Evolutionary conservation across 2,888 invertebrate species (phyloP), one percentile per base, ranked within the genome.

Genomic region (Aphodius sticticus): DNA sequence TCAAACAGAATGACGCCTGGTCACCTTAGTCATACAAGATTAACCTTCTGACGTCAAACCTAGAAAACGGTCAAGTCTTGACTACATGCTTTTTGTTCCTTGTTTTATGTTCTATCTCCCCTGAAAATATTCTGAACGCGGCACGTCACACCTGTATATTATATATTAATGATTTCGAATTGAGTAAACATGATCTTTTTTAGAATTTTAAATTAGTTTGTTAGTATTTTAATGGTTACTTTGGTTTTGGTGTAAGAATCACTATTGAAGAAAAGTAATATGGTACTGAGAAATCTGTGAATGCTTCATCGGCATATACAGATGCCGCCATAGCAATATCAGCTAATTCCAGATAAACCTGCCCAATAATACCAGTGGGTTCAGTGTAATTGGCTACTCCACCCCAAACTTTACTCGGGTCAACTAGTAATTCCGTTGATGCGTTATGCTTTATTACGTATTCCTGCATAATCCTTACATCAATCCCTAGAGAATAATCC

Each of bases 321-420:
- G 3, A 53, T 53, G 53, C 53, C 53, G 53, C 53, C 53, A 53
- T 53, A 53, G 70, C 70, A 26, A 77, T 77, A 69, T 77, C 70
- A 1, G 77, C 77, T 16, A 36, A n/a, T 6, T 70, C 77, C 36
- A 70, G 16, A 14, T 70, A 70, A 36, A 77, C 70, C 35, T 77
- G 36, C 35, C 36, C 70, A 37, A 77, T 38, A 16, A 38, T 77
- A 16, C 77, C 77, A n/a, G 77, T 77, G 36, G 16, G 7, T 77
- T 69, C 35, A 9, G 36, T 70, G 16, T 77, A 15, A 7, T 77
- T 77, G 7, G 16, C 77, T 2, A 70, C 70, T 36, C 70, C 15
- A 15, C 77, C 77, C 77, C 77, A 77, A 35, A 70, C 36, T 6
- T 12, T 77, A 36, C 69, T 38, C 3, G 77, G 77, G 37, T 77